Base-by-base conservation (phyloP, 2,888 invertebrate species). In the Lottia scabra region DNA sequence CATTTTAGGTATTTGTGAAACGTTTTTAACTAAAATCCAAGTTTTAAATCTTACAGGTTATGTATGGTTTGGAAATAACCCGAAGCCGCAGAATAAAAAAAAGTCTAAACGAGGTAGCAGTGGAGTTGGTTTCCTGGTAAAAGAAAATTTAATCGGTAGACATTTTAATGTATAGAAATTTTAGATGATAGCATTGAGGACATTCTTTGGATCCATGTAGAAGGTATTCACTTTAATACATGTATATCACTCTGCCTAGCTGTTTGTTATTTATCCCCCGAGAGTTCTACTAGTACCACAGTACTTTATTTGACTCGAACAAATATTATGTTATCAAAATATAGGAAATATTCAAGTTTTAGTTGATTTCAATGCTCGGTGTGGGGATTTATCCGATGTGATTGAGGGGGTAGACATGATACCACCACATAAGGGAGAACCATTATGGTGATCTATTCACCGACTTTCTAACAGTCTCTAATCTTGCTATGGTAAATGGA, bases 401-500 rank as follows among this genome's bases (percentile, higher is more conserved):
- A 62, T 72, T 46, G 72, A 64, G 45, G 68, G 72, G 13, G 72
- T 72, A 5, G 72, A 72, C 68, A 65, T 56, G 10, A 38, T 72
- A 15, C 15, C 30, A 38, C n/a, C 30, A n/a, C 46, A 70, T 26
- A 38, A 70, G n/a, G 10, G 26, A 56, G 4, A 72, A 68, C 26
- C 68, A 48, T 43, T 64, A 68, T 65, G 68, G 72, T n/a, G 65
- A 69, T 68, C 44, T 72, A 2, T 38, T 72, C 4, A n/a, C 65
- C 12, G 43, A 69, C 45, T 63, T 72, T 43, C 15, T 72, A 46
- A 69, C 65, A 15, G 65, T 68, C 63, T 27, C 23, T 45, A 72
- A 48, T 30, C 19, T 67, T n/a, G 63, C 67, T 62, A 73, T 73
- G 43, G 46, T 70, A 10, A 73, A 73, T 48, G 73, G 73, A 15